A percentile compares a stretch with the other conserved stretches of the same genome.
Evolutionary conservation across 2,797 vertebrate species (phyloP).

Genomic region (Typhlichthys subterraneus): DNA sequence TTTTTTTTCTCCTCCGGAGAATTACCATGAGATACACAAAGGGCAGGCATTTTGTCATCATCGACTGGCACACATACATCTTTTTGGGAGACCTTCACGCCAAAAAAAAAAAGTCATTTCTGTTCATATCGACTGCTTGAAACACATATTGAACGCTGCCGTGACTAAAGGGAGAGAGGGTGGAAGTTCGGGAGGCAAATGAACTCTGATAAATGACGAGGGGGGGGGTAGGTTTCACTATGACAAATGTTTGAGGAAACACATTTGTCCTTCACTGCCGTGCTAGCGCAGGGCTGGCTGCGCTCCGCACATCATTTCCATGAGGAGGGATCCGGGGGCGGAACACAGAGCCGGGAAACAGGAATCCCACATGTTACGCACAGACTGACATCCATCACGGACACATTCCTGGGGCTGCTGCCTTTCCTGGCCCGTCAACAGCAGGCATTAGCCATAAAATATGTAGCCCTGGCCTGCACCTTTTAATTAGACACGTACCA

Average conservation of each 20-base stretch:
- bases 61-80: constrained; percentile 34
- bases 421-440: constrained; percentile 44
- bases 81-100: constrained; percentile 42
- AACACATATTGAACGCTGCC: constrained; percentile 38
- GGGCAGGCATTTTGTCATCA: constrained; percentile 29
- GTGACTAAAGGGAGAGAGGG: constrained; percentile 17
- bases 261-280: constrained; percentile 52
- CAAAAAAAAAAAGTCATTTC: constrained; percentile 33
- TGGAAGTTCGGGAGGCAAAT: constrained; percentile 44
- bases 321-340: constrained; percentile 40
- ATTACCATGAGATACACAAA: constrained; percentile 31
- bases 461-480: constrained; percentile 50
- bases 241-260: constrained; percentile 55
- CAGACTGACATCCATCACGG: constrained; percentile 60
- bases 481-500: constrained; percentile 64
- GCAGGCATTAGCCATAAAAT: constrained; percentile 55
- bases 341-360: constrained; percentile 22
- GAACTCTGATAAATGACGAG: constrained; percentile 49
- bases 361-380: constrained; percentile 56
- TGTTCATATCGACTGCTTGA: constrained; percentile 26
- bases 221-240: constrained; percentile 25
- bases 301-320: constrained; percentile 48
- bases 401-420: constrained; percentile 41
- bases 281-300: constrained; percentile 35
- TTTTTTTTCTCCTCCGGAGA: constrained; percentile 20